A percentile compares a stretch with the other conserved stretches of the same genome.
These are phyloP conservation scores for Sphyrna mokarran DNA, from an alignment of 2,113 vertebrate genomes.

Conservation along the genomic window DNA sequence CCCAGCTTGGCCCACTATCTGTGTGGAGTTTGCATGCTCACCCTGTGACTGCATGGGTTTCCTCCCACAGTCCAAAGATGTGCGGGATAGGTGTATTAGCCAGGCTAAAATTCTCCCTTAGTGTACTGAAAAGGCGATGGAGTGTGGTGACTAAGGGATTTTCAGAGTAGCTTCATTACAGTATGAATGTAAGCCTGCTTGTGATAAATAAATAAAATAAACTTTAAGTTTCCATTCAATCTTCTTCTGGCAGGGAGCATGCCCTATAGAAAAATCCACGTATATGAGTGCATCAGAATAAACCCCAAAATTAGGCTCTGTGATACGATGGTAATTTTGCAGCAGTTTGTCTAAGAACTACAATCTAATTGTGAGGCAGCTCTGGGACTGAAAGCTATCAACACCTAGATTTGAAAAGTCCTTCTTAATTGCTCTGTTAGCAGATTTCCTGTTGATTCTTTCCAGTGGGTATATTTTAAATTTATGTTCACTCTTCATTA, in stretches of 20 bases:
- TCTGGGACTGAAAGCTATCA: not conserved
- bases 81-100: too few species aligned
- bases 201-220: too few species aligned
- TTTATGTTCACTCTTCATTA: not conserved
- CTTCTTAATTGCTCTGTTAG: not conserved
- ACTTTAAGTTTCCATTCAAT: not conserved
- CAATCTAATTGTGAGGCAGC: not conserved
- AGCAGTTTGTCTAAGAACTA: not conserved
- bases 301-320: not conserved
- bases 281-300: not conserved
- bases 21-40: too few species aligned
- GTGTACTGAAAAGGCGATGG: too few species aligned
- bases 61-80: too few species aligned
- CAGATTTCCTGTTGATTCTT: constrained; percentile 5
- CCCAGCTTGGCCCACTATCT: too few species aligned
- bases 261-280: not conserved
- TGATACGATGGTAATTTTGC: not conserved
- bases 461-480: not conserved
- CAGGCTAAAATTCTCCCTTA: too few species aligned
- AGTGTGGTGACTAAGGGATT: too few species aligned
- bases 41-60: too few species aligned
- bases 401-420: not conserved
- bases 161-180: too few species aligned
- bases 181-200: too few species aligned
- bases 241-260: not conserved